phyloP scores from a whole-genome alignment of 2,797 vertebrate species.

The Lithobates sylvaticus region DNA sequence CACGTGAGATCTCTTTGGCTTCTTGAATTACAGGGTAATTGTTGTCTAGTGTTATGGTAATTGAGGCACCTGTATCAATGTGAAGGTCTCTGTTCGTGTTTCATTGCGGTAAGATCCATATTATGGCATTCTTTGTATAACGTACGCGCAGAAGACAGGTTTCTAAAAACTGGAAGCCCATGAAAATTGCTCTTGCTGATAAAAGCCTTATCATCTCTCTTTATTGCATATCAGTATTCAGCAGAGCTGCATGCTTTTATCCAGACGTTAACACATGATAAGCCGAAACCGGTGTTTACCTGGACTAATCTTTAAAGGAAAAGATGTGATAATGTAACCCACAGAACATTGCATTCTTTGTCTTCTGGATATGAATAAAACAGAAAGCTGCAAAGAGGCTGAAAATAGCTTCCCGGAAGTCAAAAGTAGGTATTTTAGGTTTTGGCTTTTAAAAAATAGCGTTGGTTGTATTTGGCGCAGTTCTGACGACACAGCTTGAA shows the following conservation, averaged over 20 bases:
- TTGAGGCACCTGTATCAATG: slow-evolving; percentile 39
- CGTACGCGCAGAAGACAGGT: slow-evolving; percentile 8
- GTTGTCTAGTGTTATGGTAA: slow-evolving; percentile 39
- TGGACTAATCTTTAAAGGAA: slow-evolving; percentile 45
- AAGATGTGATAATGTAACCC: slow-evolving; percentile 22
- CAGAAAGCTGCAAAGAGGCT: background rate
- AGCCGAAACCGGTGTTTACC: slow-evolving; percentile 33
- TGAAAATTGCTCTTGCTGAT: slow-evolving; percentile 40
- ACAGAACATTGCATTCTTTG: slow-evolving; percentile 4
- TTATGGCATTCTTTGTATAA: slow-evolving; percentile 14
- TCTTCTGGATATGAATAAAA: slow-evolving; percentile 1
- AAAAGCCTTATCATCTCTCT: slow-evolving; percentile 45
- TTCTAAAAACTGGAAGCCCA: slow-evolving; percentile 25
- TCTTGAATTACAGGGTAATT: slow-evolving; percentile 28
- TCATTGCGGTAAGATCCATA: slow-evolving; percentile 16
- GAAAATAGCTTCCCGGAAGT: background rate
- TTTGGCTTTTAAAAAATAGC: background rate
- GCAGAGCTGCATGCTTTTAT: slow-evolving; percentile 31
- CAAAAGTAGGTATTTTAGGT: background rate
- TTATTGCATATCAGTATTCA: slow-evolving; percentile 42
- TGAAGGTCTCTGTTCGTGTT: slow-evolving; percentile 14
- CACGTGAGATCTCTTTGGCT: slow-evolving; percentile 32
- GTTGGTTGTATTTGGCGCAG: too few relatives aligned
- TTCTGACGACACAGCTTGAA: too few relatives aligned
- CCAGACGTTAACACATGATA: slow-evolving; percentile 41